phyloP scores from a whole-genome alignment of 2,113 vertebrate genomes.

The Atractosteus spatula region DNA sequence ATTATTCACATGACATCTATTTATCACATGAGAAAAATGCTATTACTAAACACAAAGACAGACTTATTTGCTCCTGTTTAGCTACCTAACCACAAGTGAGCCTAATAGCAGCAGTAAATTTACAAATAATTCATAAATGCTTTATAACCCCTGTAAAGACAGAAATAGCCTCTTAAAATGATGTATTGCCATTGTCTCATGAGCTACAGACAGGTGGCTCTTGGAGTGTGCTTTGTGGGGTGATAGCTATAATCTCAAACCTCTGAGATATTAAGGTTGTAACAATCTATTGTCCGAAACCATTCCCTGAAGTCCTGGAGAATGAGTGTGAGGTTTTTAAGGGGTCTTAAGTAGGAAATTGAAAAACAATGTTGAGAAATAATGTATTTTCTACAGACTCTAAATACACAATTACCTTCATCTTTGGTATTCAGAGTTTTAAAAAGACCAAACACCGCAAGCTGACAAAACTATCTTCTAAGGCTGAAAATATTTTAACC shows the following conservation, averaged over 20 bases:
- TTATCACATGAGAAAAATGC: background rate
- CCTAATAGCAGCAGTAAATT: slow-evolving; percentile 9
- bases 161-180: slow-evolving; percentile 7
- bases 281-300: background rate
- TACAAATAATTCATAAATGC: background rate
- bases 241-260: slow-evolving; percentile 1
- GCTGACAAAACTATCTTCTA: too few species aligned
- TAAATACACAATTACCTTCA: too few species aligned
- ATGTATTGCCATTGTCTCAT: background rate
- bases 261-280: background rate
- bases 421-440: too few species aligned
- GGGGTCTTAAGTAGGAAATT: too few species aligned
- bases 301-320: too few species aligned
- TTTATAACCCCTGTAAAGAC: slow-evolving; percentile 1
- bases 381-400: too few species aligned
- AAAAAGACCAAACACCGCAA: too few species aligned
- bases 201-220: slow-evolving; percentile 10
- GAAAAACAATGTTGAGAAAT: too few species aligned
- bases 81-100: background rate
- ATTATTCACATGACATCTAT: background rate
- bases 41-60: background rate
- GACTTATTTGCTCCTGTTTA: background rate
- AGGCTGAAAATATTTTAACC: too few species aligned
- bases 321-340: too few species aligned
- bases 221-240: background rate